phyloP scores from a whole-genome alignment of 2,888 invertebrate genomes.

The Idaea dimidiata region DNA sequence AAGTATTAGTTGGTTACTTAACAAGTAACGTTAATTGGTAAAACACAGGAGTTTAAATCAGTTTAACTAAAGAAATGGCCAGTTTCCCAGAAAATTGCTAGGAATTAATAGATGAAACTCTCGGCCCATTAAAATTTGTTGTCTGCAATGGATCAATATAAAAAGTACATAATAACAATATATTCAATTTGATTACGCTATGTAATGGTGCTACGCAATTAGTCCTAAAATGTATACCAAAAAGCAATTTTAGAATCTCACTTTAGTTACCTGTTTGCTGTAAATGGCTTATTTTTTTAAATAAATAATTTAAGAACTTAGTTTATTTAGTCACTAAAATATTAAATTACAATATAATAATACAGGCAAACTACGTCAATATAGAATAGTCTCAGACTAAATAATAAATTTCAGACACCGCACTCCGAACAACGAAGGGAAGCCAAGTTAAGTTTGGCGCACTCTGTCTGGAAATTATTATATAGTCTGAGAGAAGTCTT shows the following conservation, averaged over 20 bases:
- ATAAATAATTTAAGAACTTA: slow-evolving; percentile 7
- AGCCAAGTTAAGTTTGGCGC: too few species aligned
- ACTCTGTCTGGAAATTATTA: too few species aligned
- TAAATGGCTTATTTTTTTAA: slow-evolving; percentile 16
- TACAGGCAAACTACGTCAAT: not conserved
- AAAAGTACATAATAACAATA: slow-evolving; percentile 18
- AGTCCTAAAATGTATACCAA: slow-evolving; percentile 41
- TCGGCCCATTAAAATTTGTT: not conserved
- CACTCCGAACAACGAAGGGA: too few species aligned
- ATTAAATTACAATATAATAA: not conserved
- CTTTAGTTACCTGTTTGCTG: slow-evolving; percentile 44
- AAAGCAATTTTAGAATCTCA: slow-evolving; percentile 45
- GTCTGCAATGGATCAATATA: slow-evolving; percentile 10
- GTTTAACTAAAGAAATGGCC: too few species aligned
- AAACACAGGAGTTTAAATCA: too few species aligned
- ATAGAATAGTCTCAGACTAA: not conserved
- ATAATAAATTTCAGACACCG: too few species aligned
- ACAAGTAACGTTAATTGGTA: too few species aligned
- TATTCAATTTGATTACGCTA: slow-evolving; percentile 34
- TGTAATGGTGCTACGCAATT: slow-evolving; percentile 52
- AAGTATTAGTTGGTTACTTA: too few species aligned
- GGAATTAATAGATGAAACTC: not conserved
- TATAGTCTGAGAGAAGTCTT: too few species aligned
- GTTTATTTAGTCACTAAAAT: not conserved
- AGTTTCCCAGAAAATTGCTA: too few species aligned